A percentile compares a stretch with the other conserved stretches of the same genome.
Evolutionary conservation across 2,888 invertebrate genomes (phyloP).

Genomic region (Troilus luridus): DNA sequence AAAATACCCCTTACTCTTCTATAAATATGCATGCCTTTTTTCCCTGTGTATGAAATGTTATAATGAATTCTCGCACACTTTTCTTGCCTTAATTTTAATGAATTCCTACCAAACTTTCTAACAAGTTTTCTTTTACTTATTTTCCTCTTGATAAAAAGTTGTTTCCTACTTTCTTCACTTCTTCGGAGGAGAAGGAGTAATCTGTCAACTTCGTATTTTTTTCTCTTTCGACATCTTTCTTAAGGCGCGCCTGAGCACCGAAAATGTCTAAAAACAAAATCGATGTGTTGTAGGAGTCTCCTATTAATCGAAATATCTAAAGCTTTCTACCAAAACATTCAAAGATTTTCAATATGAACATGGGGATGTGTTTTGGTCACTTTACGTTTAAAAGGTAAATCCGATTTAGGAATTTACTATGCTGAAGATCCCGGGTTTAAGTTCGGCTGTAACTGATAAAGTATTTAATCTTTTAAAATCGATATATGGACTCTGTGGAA

Average conservation of each 20-base stretch:
- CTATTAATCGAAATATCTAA: no score
- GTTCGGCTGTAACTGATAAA: no score
- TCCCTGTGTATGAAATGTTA: neutral
- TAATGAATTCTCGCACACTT: conserved; percentile 7
- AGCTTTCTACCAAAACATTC: no score
- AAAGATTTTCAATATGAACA: no score
- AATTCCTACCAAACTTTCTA: neutral
- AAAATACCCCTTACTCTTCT: neutral
- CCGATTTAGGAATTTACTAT: no score
- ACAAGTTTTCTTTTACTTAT: conserved; percentile 29
- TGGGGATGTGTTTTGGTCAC: no score
- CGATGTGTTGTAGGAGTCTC: no score
- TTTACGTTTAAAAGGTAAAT: no score
- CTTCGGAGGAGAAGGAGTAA: neutral
- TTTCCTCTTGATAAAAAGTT: neutral
- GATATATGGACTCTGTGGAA: no score
- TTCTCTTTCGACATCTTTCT: neutral
- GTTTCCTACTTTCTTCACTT: neutral
- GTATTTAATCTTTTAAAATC: no score
- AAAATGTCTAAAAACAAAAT: no score
- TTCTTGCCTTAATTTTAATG: conserved; percentile 25
- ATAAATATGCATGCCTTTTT: conserved; percentile 1
- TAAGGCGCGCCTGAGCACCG: neutral
- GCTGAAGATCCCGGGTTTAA: no score
- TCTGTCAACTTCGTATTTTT: neutral